phyloP scores from a whole-genome alignment of 2,113 vertebrate species.

The Eptatretus burgeri region DNA sequence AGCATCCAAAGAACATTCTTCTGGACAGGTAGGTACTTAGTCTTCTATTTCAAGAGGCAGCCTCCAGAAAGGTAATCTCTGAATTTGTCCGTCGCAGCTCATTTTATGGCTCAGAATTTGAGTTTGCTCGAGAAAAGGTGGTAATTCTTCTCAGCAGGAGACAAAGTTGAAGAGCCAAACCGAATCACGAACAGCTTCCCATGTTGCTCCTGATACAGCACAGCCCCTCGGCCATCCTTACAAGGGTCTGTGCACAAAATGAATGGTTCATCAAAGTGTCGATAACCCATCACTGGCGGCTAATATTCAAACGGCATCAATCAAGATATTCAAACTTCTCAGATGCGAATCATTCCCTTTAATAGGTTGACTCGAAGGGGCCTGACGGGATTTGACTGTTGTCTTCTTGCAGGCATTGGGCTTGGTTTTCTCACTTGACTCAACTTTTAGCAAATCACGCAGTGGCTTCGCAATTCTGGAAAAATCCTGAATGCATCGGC shows the following conservation, averaged over 20 bases:
- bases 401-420: not conserved
- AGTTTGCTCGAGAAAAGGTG: slow-evolving; percentile 10
- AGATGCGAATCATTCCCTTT: not conserved
- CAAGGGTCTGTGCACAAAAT: not conserved
- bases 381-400: not conserved
- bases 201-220: slow-evolving; percentile 10
- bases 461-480: slow-evolving; percentile 10
- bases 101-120: slow-evolving; percentile 11
- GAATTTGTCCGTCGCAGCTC: slow-evolving; percentile 7
- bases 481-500: slow-evolving; percentile 6
- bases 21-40: not conserved
- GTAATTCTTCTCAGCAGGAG: slow-evolving; percentile 10
- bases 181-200: slow-evolving; percentile 7
- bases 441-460: slow-evolving; percentile 7
- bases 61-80: slow-evolving; percentile 8
- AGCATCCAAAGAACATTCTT: slow-evolving; percentile 5
- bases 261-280: not conserved
- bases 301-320: not conserved
- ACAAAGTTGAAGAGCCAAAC: slow-evolving; percentile 9
- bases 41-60: slow-evolving; percentile 7
- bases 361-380: not conserved
- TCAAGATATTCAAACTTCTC: not conserved
- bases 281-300: not conserved
- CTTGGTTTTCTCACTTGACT: not conserved
- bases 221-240: not conserved